Evolutionary conservation across 2,888 invertebrate genomes (phyloP), one percentile per base, ranked within the genome.

Genomic region (Agonum fuliginosum): DNA sequence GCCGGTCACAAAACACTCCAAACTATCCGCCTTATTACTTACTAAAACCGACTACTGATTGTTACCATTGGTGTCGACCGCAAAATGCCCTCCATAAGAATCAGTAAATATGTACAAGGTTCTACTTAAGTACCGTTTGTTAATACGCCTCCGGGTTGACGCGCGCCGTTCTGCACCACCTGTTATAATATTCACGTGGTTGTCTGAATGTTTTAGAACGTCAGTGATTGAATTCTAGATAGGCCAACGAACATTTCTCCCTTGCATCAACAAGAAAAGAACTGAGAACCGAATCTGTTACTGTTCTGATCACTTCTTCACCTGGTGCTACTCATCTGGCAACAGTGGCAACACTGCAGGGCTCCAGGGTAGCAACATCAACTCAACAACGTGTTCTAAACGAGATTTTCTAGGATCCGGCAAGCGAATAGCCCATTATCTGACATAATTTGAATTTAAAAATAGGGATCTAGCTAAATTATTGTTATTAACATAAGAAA

Each of bases 111-210:
- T n/a, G n/a, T n/a, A n/a, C n/a, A n/a, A n/a, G n/a, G n/a, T n/a
- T 30, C 30, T 30, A 6, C 43, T 43, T 3, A 22, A 37, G 22
- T n/a, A 10, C 5, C 1, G 10, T 43, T 70, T 27, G 27, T 8
- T 27, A 12, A 46, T 17, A 17, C 1, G 46, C 70, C n/a, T 27
- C 70, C 48, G 1, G 70, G 70, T 17, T 12, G 51, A 48, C 67
- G 67, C 51, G 20, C 67, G 75, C 65, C 54, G 12, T 20, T 41
- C 34, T 20, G 12, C 75, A 75, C 65, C 75, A 75, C 75, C 75
- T 75, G 75, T 75, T 75, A 67, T 75, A 75, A 65, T 67, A 75
- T 75, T 67, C 67, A 75, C 75, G 51, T 75, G 48, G 65, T 37
- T 48, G 67, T 30, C 27, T 70, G 46, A 70, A 70, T 70, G 43